A percentile compares a stretch with the other conserved stretches of the same genome.
Conservation (phyloP, 2,888 invertebrate species). For the Idaea straminata region DNA sequence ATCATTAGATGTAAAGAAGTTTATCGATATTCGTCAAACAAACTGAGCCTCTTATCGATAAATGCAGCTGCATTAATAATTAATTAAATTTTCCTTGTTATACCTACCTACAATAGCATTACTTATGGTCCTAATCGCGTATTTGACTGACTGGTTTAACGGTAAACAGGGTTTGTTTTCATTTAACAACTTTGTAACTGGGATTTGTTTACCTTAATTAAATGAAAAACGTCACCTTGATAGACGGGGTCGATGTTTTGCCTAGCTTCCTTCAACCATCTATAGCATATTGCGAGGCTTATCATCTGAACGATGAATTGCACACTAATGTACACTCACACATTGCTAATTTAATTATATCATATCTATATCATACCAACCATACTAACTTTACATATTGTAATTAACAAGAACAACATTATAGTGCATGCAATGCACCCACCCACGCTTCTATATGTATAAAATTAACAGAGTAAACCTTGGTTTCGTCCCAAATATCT, state of each 20-base stretch:
- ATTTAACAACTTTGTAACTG: slow-evolving; percentile 33
- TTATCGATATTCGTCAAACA: neutral
- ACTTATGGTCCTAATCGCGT: neutral
- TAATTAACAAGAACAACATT: no score
- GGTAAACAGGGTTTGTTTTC: slow-evolving; percentile 39
- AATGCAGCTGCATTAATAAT: slow-evolving; percentile 16
- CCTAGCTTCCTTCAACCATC: neutral
- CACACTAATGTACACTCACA: neutral
- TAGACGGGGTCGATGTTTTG: slow-evolving; percentile 2
- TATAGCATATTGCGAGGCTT: neutral
- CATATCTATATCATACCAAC: no score
- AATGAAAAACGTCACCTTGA: slow-evolving; percentile 12
- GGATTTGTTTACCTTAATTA: slow-evolving; percentile 18
- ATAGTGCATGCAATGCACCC: no score
- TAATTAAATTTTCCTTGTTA: slow-evolving; percentile 11
- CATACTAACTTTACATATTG: no score
- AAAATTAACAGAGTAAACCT: no score
- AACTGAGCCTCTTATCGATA: slow-evolving; percentile 14
- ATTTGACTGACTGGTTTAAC: slow-evolving; percentile 14
- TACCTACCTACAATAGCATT: neutral
- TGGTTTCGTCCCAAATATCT: no score
- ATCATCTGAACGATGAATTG: neutral
- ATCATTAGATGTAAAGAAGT: neutral
- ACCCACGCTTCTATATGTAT: no score
- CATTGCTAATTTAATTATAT: no score